Evolutionary conservation across 2,113 vertebrate species (phyloP), one percentile per base, ranked within the genome.

Genomic region (Petromus typicus): DNA sequence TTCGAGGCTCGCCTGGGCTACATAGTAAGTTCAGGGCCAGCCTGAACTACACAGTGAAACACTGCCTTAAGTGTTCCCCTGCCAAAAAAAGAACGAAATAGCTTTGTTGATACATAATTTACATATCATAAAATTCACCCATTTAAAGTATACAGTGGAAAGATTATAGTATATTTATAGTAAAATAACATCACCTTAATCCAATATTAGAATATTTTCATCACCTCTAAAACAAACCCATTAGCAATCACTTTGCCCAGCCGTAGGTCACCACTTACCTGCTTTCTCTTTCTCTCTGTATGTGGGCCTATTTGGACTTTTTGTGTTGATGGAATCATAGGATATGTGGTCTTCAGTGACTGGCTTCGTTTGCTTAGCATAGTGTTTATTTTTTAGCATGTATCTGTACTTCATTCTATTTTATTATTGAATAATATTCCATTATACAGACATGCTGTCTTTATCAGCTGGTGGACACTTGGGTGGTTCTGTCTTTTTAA

Each of bases 331-430:
- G 57, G 23, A 95, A 48, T 93, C 43, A 32, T 51, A 51, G 40
- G 64, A 25, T 81, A 61, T 57, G 23, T 90, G 32, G 27, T 92
- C 43, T 76, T 81, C 78, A 90, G 48, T 80, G n/a, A 59, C 63
- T 79, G 66, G 8, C 56, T 71, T 95, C 34, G 91, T 89, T 93
- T 43, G 67, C n/a, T 86, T 82, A 89, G 61, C 61, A 48, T 93
- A 34, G 86, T 48, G 54, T 78, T 92, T 81, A 82, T 56, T 57
- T 64, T 56, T 48, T 78, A 83, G 11, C 14, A 11, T 90, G 25
- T 89, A 37, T 82, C 34, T 34, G 25, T 56, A 67, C 40, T 96
- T 88, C 6, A 59, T 81, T 78, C n/a, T 37, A 45, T 81, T 92
- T 95, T 76, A 59, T 89, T 91, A 63, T 23, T 66, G 67, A 75